Conservation (phyloP, 2,113 vertebrate species). For the Neofelis nebulosa region DNA sequence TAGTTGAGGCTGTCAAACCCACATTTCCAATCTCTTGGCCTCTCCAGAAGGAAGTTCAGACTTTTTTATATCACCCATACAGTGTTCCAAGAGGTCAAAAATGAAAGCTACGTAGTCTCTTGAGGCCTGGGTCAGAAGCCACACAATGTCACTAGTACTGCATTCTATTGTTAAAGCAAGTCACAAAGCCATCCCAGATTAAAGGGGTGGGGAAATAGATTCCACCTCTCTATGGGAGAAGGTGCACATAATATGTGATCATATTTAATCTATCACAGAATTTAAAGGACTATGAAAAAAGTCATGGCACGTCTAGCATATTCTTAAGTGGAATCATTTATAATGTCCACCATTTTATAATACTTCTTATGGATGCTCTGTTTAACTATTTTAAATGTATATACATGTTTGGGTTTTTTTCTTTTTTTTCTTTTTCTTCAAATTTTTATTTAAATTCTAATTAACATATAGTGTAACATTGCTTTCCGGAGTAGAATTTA, state of each 20-base stretch:
- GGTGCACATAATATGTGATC: neutral
- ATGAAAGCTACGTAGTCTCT: neutral
- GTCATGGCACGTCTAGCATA: neutral
- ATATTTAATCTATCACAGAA: neutral
- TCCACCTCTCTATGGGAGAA: neutral
- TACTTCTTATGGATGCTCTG: neutral
- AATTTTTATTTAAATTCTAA: too few relatives aligned
- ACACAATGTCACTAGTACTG: neutral
- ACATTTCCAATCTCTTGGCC: neutral
- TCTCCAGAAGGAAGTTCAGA: neutral
- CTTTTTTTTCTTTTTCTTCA: too few relatives aligned
- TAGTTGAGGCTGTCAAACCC: neutral
- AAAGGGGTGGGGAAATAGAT: neutral
- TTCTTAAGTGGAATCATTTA: neutral
- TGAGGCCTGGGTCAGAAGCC: neutral
- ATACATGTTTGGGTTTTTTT: neutral
- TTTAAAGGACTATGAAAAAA: neutral
- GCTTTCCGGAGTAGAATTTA: too few relatives aligned
- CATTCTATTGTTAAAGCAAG: neutral
- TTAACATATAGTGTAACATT: too few relatives aligned
- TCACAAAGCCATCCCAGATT: neutral
- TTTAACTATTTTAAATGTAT: slow-evolving; percentile 12
- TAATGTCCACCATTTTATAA: neutral
- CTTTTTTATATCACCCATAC: neutral
- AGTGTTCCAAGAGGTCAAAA: neutral